Base-by-base conservation (phyloP, 2,797 vertebrate genomes). In the Sebastes taczanowskii region DNA sequence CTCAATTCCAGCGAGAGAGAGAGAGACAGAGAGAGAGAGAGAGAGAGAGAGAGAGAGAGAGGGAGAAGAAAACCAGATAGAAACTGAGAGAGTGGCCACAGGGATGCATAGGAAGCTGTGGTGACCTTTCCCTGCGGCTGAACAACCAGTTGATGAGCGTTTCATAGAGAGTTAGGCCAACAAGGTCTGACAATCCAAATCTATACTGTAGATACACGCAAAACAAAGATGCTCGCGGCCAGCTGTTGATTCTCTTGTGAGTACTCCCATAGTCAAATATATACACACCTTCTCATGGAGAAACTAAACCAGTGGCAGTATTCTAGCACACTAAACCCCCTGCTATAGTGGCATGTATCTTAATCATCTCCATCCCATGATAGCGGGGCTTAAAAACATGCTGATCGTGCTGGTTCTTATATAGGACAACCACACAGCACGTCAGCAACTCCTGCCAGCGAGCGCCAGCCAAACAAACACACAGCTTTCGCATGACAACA, bases 101-200 rank as follows among this genome's bases (percentile, higher is more conserved):
- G 80, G 61, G 80, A 83, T 63, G 77, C 38, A 52, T 20, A 69
- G 63, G 89, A 86, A 78, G 81, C 74, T 30, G 32, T 27, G 25
- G 53, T 91, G 93, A 94, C 93, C 94, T 95, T 94, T 92, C 79
- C 92, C 86, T 91, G 70, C 18, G 49, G 90, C 90, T 77, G 80
- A 78, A 87, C 64, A 82, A 89, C 80, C 66, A 87, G 73, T 79
- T 90, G 89, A 92, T 89, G 80, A 91, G 89, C 77, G 80, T 88
- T 64, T 89, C 82, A 89, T 87, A 66, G 30, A 89, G 80, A 83
- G 63, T 82, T 75, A 80, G 78, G 69, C 75, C 86, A 89, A 89
- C 81, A 58, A 52, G 76, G 58, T 82, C 75, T 91, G 88, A 92
- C 77, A 89, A 77, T 82, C 60, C 64, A 77, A 77, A 56, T 76